phyloP scores from a whole-genome alignment of 2,797 vertebrate genomes.

The Rhinatrema bivittatum region DNA sequence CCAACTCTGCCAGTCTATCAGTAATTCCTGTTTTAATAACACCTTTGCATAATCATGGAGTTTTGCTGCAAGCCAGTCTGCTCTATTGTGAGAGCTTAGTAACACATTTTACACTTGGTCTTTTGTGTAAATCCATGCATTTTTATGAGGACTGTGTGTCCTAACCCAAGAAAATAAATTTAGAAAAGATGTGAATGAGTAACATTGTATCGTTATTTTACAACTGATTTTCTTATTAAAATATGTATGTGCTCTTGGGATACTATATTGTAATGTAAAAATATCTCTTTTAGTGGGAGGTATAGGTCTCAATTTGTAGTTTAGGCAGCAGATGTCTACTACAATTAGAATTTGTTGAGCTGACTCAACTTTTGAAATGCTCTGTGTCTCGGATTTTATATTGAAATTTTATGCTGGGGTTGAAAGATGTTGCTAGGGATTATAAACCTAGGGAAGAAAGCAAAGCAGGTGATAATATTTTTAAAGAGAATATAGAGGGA shows the following conservation, averaged over 20 bases:
- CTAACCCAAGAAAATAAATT: slow-evolving; percentile 19
- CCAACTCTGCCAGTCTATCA: too few relatives aligned
- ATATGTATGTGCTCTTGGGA: background rate
- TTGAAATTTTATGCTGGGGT: too few relatives aligned
- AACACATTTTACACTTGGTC: slow-evolving; percentile 25
- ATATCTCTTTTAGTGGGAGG: too few relatives aligned
- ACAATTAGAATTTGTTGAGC: too few relatives aligned
- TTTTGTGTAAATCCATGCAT: slow-evolving; percentile 20
- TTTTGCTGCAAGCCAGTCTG: slow-evolving; percentile 36
- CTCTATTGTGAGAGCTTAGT: slow-evolving; percentile 24
- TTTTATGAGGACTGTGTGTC: slow-evolving; percentile 32
- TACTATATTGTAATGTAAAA: background rate
- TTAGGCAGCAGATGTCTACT: too few relatives aligned
- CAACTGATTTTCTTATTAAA: background rate
- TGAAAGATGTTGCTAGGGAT: too few relatives aligned
- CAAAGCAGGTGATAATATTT: too few relatives aligned
- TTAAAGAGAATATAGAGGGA: too few relatives aligned
- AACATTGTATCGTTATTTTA: slow-evolving; percentile 7
- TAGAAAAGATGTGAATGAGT: background rate
- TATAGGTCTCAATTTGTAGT: too few relatives aligned
- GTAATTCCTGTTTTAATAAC: slow-evolving; percentile 48
- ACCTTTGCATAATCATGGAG: slow-evolving; percentile 50
- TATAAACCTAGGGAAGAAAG: too few relatives aligned
- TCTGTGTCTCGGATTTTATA: too few relatives aligned
- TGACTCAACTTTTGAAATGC: too few relatives aligned